Conservation (phyloP, 2,797 vertebrate genomes). For the Antennarius maculatus region DNA sequence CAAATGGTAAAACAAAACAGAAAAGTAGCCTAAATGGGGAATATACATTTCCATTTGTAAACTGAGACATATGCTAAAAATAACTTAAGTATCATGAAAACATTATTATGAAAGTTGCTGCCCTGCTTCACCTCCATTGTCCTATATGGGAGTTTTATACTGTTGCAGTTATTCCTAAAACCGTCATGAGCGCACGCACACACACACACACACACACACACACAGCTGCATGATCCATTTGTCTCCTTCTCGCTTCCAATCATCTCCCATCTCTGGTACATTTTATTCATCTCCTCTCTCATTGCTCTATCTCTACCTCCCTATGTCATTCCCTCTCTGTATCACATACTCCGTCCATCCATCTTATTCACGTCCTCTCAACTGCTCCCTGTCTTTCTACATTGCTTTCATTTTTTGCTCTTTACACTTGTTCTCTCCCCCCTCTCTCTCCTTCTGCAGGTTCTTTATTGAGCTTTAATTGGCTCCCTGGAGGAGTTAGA, state of each 20-base stretch:
- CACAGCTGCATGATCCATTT: slow-evolving; percentile 41
- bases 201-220: slow-evolving; percentile 9
- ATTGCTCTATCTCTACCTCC: slow-evolving; percentile 65
- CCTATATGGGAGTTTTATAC: slow-evolving; percentile 61
- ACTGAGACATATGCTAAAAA: too few species aligned
- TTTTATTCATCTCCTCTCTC: slow-evolving; percentile 67
- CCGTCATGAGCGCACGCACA: slow-evolving; percentile 17
- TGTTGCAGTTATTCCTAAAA: slow-evolving; percentile 43
- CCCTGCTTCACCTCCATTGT: slow-evolving; percentile 53
- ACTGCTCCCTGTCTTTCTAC: slow-evolving; percentile 53
- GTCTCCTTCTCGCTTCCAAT: slow-evolving; percentile 64
- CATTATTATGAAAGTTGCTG: too few species aligned
- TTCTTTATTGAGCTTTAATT: slow-evolving; percentile 78
- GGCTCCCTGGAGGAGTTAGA: slow-evolving; percentile 74
- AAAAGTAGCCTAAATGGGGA: too few species aligned
- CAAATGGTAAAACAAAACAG: too few species aligned
- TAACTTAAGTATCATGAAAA: too few species aligned
- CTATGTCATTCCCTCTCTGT: slow-evolving; percentile 36
- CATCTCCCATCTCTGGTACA: slow-evolving; percentile 64
- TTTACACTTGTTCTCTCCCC: slow-evolving; percentile 31
- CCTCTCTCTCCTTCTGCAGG: slow-evolving; percentile 48
- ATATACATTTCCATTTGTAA: too few species aligned
- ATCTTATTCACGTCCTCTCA: slow-evolving; percentile 58
- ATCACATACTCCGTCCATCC: slow-evolving; percentile 67
- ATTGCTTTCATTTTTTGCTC: slow-evolving; percentile 37